Percentiles rank a stretch among this genome's conserved stretches.
Conservation (phyloP, 1,140 invertebrate genomes). For the Papilio machaon region DNA sequence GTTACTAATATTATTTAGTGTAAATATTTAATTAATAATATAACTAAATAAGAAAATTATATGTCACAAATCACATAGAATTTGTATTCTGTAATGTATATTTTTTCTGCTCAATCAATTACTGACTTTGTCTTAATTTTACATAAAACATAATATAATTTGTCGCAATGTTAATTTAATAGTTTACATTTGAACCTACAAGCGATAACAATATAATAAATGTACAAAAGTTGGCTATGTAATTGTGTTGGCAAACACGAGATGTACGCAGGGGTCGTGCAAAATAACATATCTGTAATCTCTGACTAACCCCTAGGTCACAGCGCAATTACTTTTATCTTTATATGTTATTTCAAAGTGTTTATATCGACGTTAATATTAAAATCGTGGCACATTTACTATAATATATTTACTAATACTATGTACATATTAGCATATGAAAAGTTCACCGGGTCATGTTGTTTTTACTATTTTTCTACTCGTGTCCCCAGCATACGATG, state of each 20-base stretch:
- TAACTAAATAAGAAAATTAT: no score
- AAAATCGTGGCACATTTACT: neutral
- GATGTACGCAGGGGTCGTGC: neutral
- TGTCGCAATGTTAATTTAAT: neutral
- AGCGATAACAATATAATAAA: neutral
- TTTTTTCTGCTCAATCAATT: no score
- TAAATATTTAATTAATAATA: no score
- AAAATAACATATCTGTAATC: slow-evolving; percentile 16
- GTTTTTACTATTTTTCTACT: no score
- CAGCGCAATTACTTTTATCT: neutral
- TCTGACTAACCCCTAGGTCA: neutral
- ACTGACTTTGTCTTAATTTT: no score
- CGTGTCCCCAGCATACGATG: no score
- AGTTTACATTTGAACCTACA: neutral
- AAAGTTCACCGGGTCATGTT: no score
- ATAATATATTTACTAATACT: neutral
- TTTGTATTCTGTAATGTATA: no score
- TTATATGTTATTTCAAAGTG: neutral
- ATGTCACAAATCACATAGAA: no score
- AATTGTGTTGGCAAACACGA: neutral
- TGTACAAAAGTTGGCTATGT: neutral
- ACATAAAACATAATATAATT: no score
- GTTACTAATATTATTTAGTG: no score
- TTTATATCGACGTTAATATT: neutral
- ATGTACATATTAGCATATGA: no score